Base-by-base conservation (phyloP, 2,888 invertebrate species). In the Corbicula japonica region DNA sequence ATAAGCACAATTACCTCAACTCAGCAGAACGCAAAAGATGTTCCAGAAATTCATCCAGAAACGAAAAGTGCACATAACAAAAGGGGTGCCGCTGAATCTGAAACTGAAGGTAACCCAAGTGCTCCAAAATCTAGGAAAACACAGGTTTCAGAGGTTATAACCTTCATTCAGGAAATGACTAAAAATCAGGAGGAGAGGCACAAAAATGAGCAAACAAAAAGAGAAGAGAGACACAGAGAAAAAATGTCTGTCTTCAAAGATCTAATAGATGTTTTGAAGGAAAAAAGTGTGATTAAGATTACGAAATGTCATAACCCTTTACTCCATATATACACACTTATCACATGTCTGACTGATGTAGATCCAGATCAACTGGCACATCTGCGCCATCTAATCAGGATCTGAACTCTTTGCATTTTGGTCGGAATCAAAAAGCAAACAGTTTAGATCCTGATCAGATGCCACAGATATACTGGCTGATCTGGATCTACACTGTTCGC, bases 171-270 rank as follows among this genome's bases (percentile, higher is more conserved):
- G 48, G 34, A 32, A 18, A 21, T 48, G 12, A 48, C 38, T 12
- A 21, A 61, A 60, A 35, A 32, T 30, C 18, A 58, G n/a, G 61
- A 70, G 21, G 35, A 70, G 8, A 70, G 50, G 23, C 61, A 61
- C 34, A 35, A 34, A 23, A 8, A 70, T 15, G 26, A 48, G 32
- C 50, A 70, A 50, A 15, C 2, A 15, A 60, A 60, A 60, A 50
- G 23, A 21, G 50, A 61, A 60, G 28, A 61, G 38, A 46, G 70
- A 23, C 70, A 70, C n/a, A 35, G 61, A 32, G 70, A 61, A 60
- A 70, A 60, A 12, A 61, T 70, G 48, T 10, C 12, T 23, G 2
- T 70, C 4, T 70, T 70, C 35, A 70, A 60, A 70, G 70, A 61
- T 21, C 61, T 70, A 23, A 60, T 70, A 5, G 35, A 60, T 61